phyloP scores from a whole-genome alignment of 1,140 invertebrate genomes.

The Goniozus legneri region DNA sequence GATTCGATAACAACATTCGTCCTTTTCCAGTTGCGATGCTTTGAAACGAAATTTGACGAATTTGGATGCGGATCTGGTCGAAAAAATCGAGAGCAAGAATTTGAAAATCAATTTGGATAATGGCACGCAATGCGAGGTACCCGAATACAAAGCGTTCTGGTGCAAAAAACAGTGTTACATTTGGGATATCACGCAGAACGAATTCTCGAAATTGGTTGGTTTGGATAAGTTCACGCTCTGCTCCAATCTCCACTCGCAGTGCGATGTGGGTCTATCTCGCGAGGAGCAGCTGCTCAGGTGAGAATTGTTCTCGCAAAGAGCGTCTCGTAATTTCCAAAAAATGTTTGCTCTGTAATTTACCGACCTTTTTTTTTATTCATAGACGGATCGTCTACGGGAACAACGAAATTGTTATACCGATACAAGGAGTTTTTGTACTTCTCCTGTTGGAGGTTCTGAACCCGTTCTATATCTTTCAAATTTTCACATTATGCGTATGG shows the following conservation, averaged over 20 bases:
- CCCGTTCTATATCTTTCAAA: slow-evolving; percentile 95
- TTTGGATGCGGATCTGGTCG: slow-evolving; percentile 27
- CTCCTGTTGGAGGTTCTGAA: slow-evolving; percentile 81
- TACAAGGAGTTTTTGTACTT: slow-evolving; percentile 68
- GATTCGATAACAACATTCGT: no score
- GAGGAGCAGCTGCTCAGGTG: slow-evolving; percentile 55
- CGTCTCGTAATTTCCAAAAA: background rate
- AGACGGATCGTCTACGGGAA: slow-evolving; percentile 74
- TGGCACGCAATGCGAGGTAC: slow-evolving; percentile 41
- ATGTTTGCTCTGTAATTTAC: no score
- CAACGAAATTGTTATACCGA: slow-evolving; percentile 77
- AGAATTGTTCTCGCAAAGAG: background rate
- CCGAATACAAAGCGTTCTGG: slow-evolving; percentile 55
- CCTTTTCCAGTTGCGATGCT: no score
- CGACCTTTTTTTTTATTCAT: slow-evolving; percentile 15
- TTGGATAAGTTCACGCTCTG: slow-evolving; percentile 62
- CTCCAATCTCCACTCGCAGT: slow-evolving; percentile 57
- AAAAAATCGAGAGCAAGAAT: slow-evolving; percentile 31
- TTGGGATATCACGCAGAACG: slow-evolving; percentile 61
- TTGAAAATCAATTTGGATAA: slow-evolving; percentile 48
- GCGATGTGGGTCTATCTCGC: slow-evolving; percentile 56
- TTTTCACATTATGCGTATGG: slow-evolving; percentile 81
- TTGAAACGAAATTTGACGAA: background rate
- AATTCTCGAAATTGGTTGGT: slow-evolving; percentile 65
- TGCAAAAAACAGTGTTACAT: slow-evolving; percentile 69